Base-by-base conservation (phyloP, 2,888 invertebrate genomes). In the Caenorhabditis panamensis region DNA sequence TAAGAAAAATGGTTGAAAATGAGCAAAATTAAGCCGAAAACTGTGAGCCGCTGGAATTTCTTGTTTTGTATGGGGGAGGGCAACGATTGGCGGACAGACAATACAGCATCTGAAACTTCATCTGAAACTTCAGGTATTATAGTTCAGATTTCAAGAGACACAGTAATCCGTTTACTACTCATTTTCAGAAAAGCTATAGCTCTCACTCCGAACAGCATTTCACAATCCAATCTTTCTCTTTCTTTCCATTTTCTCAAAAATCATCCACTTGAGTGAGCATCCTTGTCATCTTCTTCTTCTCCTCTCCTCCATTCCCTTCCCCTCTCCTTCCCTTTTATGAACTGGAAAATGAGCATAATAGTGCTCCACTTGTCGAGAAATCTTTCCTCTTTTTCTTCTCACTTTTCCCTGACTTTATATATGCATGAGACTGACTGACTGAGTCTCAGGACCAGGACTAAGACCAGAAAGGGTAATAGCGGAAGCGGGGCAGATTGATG, bases 401-500 rank as follows among this genome's bases (percentile, higher is more conserved):
- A 47, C 24, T 58, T 49, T 37, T 24, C 36, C 20, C 41, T 53
- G 47, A 67, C 56, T 63, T 72, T 56, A 47, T 72, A 63, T 72
- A 31, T 31, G 62, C 72, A 63, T 63, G 28, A 24, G 24, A 11
- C 13, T 31, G 31, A 31, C 31, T 31, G 31, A 31, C 31, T n/a
- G n/a, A n/a, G n/a, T n/a, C n/a, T n/a, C n/a, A n/a, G n/a, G n/a
- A n/a, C n/a, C n/a, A n/a, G n/a, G n/a, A n/a, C n/a, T n/a, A n/a
- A n/a, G n/a, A n/a, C n/a, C n/a, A n/a, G n/a, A n/a, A n/a, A n/a
- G 9, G 31, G 69, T 53, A 59, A 59, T 61, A 49, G 61, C 44
- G 71, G 71, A 54, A 62, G 31, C 54, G 24, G 47, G 47, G 26
- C 53, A 72, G 72, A 72, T 72, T 72, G 72, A 72, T 72, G 72